Conservation (phyloP, 2,888 invertebrate genomes). For the Drosophila affinis region DNA sequence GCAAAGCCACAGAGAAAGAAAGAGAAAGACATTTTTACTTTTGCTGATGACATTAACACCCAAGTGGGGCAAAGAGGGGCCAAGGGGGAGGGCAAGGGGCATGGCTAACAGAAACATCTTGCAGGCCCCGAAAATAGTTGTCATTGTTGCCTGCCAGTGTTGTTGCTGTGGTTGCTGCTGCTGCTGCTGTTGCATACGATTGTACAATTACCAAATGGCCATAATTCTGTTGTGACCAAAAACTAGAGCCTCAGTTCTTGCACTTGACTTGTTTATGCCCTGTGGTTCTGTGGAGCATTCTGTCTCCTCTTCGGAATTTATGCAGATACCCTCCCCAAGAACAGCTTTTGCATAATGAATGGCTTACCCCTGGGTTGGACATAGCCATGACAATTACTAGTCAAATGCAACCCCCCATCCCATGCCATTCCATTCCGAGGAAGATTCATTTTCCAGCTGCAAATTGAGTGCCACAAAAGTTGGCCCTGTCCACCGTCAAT, state of each 20-base stretch:
- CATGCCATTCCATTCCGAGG: neutral
- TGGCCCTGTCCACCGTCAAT: constrained; percentile 16
- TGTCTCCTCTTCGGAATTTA: constrained; percentile 35
- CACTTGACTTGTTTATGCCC: constrained; percentile 61
- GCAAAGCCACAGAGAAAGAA: constrained; percentile 2
- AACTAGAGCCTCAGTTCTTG: constrained; percentile 43
- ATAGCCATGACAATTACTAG: constrained; percentile 17
- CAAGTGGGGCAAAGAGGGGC: neutral
- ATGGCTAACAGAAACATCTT: constrained; percentile 13
- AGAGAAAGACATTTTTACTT: constrained; percentile 12
- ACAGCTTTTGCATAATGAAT: constrained; percentile 52
- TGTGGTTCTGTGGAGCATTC: constrained; percentile 12
- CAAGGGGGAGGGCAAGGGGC: neutral
- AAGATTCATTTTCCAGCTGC: constrained; percentile 7
- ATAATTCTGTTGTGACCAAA: constrained; percentile 49
- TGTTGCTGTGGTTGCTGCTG: constrained; percentile 28
- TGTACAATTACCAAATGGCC: constrained; percentile 47
- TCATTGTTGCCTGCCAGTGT: constrained; percentile 12
- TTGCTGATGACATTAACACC: constrained; percentile 16
- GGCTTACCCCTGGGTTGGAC: constrained; percentile 8
- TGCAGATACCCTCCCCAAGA: constrained; percentile 32
- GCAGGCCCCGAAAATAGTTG: constrained; percentile 32
- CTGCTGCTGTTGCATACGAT: constrained; percentile 32
- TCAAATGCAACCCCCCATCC: neutral
- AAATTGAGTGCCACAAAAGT: constrained; percentile 42